Evolutionary conservation across 1,140 invertebrate genomes (phyloP).

Genomic region (Danaus plexippus): DNA sequence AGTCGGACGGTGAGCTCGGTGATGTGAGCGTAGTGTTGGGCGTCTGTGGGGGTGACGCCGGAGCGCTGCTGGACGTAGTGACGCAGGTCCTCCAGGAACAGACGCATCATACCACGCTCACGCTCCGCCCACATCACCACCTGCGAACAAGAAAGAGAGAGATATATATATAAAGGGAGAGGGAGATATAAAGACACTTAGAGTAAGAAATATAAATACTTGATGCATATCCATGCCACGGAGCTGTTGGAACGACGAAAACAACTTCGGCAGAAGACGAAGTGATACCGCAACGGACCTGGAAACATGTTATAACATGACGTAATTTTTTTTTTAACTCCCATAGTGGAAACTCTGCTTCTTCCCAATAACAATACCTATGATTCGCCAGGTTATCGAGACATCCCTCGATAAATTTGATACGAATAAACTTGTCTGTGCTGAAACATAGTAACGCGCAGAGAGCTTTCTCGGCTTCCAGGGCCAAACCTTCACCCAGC

Average conservation of each 20-base stretch:
- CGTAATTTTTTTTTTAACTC: slow-evolving; percentile 1
- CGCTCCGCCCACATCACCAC: slow-evolving; percentile 91
- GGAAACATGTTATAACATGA: slow-evolving; percentile 16
- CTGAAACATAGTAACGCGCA: slow-evolving; percentile 92
- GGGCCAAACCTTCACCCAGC: slow-evolving; percentile 87
- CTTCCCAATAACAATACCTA: slow-evolving; percentile 62
- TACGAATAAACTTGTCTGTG: slow-evolving; percentile 87
- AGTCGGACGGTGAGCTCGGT: slow-evolving; percentile 92
- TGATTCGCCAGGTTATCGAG: slow-evolving; percentile 91
- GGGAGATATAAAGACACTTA: too few species aligned
- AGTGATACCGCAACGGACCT: slow-evolving; percentile 91
- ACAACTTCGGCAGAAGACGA: slow-evolving; percentile 88
- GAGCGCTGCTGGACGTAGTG: slow-evolving; percentile 69
- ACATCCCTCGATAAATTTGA: slow-evolving; percentile 96
- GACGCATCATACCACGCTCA: slow-evolving; percentile 91
- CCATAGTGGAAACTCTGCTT: too few species aligned
- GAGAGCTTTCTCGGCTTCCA: slow-evolving; percentile 93
- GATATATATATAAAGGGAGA: too few species aligned
- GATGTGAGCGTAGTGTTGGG: slow-evolving; percentile 83
- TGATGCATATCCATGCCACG: slow-evolving; percentile 86
- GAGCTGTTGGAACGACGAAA: slow-evolving; percentile 92
- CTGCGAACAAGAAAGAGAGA: slow-evolving; percentile 23
- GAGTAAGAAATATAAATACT: slow-evolving; percentile 27
- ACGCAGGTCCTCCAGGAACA: slow-evolving; percentile 90
- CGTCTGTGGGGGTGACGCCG: slow-evolving; percentile 22